Percentiles rank a stretch among this genome's conserved stretches.
Evolutionary conservation across 2,888 invertebrate species (phyloP).

Genomic region (Spilarctia lutea): DNA sequence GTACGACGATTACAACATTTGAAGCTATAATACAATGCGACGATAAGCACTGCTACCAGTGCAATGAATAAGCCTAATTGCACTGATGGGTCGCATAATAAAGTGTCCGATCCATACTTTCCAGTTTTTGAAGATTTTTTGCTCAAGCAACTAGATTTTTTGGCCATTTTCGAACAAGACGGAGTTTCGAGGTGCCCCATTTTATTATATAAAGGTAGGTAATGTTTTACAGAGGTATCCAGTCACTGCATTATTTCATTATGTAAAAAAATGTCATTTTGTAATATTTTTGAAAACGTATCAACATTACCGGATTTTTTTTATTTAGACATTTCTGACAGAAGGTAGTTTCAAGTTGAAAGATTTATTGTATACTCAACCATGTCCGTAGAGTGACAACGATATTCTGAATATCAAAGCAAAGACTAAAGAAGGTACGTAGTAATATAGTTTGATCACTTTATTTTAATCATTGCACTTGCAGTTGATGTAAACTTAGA

Average conservation of each 20-base stretch:
- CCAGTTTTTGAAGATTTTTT: slow-evolving; percentile 7
- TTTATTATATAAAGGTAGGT: not conserved
- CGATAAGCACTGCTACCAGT: slow-evolving; percentile 1
- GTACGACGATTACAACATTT: slow-evolving; percentile 54
- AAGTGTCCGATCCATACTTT: not conserved
- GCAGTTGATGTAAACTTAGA: not conserved
- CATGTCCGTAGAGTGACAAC: not conserved
- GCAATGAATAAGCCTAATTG: slow-evolving; percentile 3
- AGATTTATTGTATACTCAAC: not conserved
- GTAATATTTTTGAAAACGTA: not conserved
- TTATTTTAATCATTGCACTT: not conserved
- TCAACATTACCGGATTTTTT: not conserved
- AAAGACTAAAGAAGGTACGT: not conserved
- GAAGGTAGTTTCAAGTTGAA: not conserved
- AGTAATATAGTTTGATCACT: not conserved
- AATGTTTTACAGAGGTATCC: not conserved
- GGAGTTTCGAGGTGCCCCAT: slow-evolving; percentile 3
- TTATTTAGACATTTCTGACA: slow-evolving; percentile 1
- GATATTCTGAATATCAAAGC: not conserved
- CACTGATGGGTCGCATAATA: not conserved
- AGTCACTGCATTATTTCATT: not conserved
- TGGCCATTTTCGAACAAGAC: slow-evolving; percentile 3
- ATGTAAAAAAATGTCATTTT: not conserved
- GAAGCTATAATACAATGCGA: not conserved
- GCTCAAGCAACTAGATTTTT: slow-evolving; percentile 1